A percentile compares a stretch with the other conserved stretches of the same genome.
phyloP scores from a whole-genome alignment of 2,888 invertebrate species.

The Nycteola revayana region DNA sequence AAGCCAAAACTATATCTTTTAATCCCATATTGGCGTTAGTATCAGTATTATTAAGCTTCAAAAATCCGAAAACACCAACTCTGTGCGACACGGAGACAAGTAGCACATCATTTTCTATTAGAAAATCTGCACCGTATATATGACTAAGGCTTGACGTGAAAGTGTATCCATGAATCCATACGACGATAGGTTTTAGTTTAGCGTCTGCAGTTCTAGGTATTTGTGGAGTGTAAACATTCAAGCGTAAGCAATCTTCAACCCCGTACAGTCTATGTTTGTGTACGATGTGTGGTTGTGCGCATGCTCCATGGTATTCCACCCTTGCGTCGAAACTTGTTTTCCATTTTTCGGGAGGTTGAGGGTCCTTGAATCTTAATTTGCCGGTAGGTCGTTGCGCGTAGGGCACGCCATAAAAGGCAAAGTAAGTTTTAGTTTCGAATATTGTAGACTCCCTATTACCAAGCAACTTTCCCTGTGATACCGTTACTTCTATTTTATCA shows the following conservation, averaged over 20 bases:
- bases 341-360: slow-evolving; percentile 62
- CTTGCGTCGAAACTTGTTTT: slow-evolving; percentile 80
- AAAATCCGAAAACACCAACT: slow-evolving; percentile 68
- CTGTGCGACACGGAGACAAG: slow-evolving; percentile 63
- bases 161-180: slow-evolving; percentile 73
- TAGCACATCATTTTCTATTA: slow-evolving; percentile 64
- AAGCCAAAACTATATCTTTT: slow-evolving; percentile 66
- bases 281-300: slow-evolving; percentile 83
- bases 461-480: slow-evolving; percentile 54
- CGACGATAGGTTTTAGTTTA: slow-evolving; percentile 50
- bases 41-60: slow-evolving; percentile 57
- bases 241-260: slow-evolving; percentile 83
- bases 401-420: slow-evolving; percentile 67
- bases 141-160: slow-evolving; percentile 71
- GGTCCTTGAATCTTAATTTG: slow-evolving; percentile 63
- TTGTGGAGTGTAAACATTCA: slow-evolving; percentile 86
- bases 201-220: slow-evolving; percentile 42
- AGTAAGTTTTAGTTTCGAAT: slow-evolving; percentile 50
- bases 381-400: slow-evolving; percentile 62
- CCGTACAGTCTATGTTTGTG: slow-evolving; percentile 65
- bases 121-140: slow-evolving; percentile 66
- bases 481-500: slow-evolving; percentile 45
- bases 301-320: slow-evolving; percentile 70
- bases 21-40: slow-evolving; percentile 68
- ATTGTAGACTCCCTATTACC: slow-evolving; percentile 50